Evolutionary conservation across 2,888 invertebrate genomes (phyloP), one percentile per base, ranked within the genome.

Genomic region (Linyphia triangularis): DNA sequence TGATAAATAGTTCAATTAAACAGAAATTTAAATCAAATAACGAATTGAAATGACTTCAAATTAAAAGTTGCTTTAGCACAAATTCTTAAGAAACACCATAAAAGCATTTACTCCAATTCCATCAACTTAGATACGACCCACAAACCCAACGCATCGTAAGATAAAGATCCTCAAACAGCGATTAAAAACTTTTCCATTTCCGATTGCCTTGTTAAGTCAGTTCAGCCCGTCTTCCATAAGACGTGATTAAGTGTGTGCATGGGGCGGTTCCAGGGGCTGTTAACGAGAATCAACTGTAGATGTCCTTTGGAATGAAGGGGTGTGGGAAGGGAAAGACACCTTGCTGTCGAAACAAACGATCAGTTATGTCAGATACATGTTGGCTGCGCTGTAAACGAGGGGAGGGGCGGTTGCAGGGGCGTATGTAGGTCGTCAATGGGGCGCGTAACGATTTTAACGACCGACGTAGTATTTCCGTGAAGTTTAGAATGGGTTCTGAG

Each of bases 261-360:
- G 26, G 51, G 70, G 63, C 40, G 33, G 57, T 13, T 22, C 22
- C 16, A 24, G 51, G 33, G 22, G 51, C 73, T 63, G 75, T 73
- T 84, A 84, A 84, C 84, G 84, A 67, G 75, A 83, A 83, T 65
- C 33, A 24, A 19, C 13, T 65, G 59, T 57, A 28, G 57, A 69
- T 37, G 69, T 59, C 37, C 51, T 9, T n/a, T n/a, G 57, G 84
- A 37, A 75, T 37, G 33, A 57, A 72, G 61, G 65, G 59, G 65
- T 30, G 51, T 33, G 57, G 28, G 28, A 43, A 63, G 19, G 72
- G 30, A 51, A 81, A 81, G 81, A 37, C 69, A 81, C 67, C 70
- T 67, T 30, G 70, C 82, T 63, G 82, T 82, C 81, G 82, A 82
- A 72, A 82, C 82, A 72, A 82, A 82, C 75, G 75, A 75, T 63